Evolutionary conservation across 2,888 invertebrate genomes (phyloP).

Genomic region (Idaea aversata): DNA sequence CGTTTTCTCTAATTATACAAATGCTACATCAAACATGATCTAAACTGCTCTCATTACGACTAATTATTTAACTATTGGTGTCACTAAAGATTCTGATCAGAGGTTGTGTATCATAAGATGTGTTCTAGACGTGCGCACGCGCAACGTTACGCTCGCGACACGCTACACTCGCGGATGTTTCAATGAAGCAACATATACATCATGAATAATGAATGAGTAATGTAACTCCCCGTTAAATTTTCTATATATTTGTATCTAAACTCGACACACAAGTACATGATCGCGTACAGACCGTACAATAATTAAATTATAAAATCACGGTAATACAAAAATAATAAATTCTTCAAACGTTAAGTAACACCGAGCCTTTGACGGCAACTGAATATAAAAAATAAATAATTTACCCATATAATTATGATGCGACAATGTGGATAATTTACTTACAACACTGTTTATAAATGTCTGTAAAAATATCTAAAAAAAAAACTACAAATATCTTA

Average conservation of each 20-base stretch:
- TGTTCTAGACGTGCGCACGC: constrained; percentile 24
- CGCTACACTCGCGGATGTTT: constrained; percentile 3
- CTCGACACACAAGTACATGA: constrained; percentile 28
- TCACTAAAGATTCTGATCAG: constrained; percentile 51
- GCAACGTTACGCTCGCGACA: constrained; percentile 30
- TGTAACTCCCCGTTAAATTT: constrained; percentile 42
- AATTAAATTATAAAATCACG: constrained; percentile 41
- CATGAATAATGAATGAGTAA: constrained; percentile 40
- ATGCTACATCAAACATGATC: constrained; percentile 70
- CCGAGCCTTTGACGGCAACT: constrained; percentile 14
- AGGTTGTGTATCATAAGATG: constrained; percentile 56
- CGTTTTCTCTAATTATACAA: constrained; percentile 66
- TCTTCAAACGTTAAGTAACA: no score
- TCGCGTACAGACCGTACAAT: constrained; percentile 36
- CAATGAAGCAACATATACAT: constrained; percentile 27
- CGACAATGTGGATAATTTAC: constrained; percentile 33
- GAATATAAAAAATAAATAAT: constrained; percentile 24
- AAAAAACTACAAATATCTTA: constrained; percentile 70
- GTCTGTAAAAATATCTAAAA: constrained; percentile 64
- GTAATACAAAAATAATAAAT: constrained; percentile 34
- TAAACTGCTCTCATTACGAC: constrained; percentile 61
- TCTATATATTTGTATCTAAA: constrained; percentile 56
- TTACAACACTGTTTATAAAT: constrained; percentile 33
- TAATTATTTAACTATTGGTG: constrained; percentile 73
- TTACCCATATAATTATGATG: background rate